Conservation (phyloP, 2,888 invertebrate genomes). For the Penaeus monodon region DNA sequence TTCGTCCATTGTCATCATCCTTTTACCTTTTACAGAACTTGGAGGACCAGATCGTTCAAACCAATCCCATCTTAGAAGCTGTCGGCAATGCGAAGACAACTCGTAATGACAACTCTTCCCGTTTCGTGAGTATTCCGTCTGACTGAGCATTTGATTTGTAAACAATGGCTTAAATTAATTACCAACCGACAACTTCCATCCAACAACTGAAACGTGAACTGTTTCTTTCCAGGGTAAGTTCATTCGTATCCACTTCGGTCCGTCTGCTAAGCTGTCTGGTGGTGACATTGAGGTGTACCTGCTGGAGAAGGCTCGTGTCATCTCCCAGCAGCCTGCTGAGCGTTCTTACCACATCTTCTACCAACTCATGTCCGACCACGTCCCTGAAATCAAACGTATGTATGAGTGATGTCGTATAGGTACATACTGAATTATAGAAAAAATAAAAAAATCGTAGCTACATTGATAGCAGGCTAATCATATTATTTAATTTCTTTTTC, state of each 20-base stretch:
- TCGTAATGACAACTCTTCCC: no score
- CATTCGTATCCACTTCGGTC: conserved; percentile 99
- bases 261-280: conserved; percentile 99
- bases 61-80: no score
- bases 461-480: no score
- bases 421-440: neutral
- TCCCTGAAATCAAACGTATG: conserved; percentile 69
- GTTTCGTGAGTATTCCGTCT: no score
- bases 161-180: neutral
- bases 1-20: no score
- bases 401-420: neutral
- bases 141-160: no score
- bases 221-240: conserved; percentile 88
- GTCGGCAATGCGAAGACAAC: no score
- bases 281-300: conserved; percentile 99
- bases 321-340: conserved; percentile 97
- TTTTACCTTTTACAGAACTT: no score
- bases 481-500: neutral
- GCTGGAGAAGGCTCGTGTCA: conserved; percentile 99
- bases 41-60: no score
- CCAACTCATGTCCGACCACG: conserved; percentile 97
- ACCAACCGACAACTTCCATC: neutral
- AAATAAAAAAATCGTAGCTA: no score
- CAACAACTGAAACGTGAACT: neutral
- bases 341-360: conserved; percentile 99